Percentiles rank a stretch among this genome's conserved stretches.
Evolutionary conservation across 1,140 invertebrate genomes (phyloP).

Genomic region (Alviniconcha marisindica): DNA sequence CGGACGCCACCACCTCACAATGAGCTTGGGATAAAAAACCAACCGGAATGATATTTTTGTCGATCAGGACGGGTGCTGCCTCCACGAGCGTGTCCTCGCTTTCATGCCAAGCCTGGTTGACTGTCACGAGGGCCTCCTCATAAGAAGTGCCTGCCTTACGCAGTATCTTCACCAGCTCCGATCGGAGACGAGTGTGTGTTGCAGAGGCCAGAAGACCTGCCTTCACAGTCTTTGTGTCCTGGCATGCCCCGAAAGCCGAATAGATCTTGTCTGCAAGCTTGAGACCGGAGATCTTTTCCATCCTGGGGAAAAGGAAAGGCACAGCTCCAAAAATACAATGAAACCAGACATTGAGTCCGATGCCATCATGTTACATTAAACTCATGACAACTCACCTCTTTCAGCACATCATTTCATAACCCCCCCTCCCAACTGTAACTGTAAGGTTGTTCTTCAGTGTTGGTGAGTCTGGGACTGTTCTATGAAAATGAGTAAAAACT

Average conservation of each 20-base stretch:
- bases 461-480: too few species aligned
- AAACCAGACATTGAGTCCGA: too few species aligned
- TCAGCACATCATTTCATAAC: too few species aligned
- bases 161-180: slow-evolving; percentile 68
- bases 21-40: too few species aligned
- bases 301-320: too few species aligned
- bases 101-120: slow-evolving; percentile 65
- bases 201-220: slow-evolving; percentile 76
- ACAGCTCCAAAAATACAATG: too few species aligned
- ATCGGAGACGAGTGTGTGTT: slow-evolving; percentile 70
- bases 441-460: too few species aligned
- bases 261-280: slow-evolving; percentile 66
- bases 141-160: slow-evolving; percentile 71
- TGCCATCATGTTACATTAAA: too few species aligned
- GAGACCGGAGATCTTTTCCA: slow-evolving; percentile 64
- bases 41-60: slow-evolving; percentile 52
- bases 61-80: slow-evolving; percentile 44
- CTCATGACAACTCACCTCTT: too few species aligned
- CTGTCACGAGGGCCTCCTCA: slow-evolving; percentile 64
- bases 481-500: too few species aligned
- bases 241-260: slow-evolving; percentile 71
- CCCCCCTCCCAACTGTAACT: too few species aligned
- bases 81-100: slow-evolving; percentile 50
- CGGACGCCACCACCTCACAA: too few species aligned
- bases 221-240: slow-evolving; percentile 59